phyloP scores from a whole-genome alignment of 2,113 vertebrate genomes.

The Sterrhoptilus dennistouni region DNA sequence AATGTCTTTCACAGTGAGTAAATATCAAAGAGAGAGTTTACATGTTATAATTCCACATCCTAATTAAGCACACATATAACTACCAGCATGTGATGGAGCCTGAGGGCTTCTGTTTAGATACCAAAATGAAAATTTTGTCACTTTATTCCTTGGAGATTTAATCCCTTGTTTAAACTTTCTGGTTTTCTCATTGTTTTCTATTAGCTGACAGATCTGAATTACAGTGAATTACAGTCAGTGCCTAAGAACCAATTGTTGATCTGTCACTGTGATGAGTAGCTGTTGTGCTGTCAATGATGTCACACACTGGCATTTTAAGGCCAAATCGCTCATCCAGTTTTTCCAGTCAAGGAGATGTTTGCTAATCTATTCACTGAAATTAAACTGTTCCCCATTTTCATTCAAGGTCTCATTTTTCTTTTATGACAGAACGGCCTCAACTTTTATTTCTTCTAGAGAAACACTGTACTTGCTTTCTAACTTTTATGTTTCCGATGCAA shows the following conservation, averaged over 20 bases:
- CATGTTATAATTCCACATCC: neutral
- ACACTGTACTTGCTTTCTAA: neutral
- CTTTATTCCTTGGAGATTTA: neutral
- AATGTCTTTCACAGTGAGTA: neutral
- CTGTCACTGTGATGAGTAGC: neutral
- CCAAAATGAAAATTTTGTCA: neutral
- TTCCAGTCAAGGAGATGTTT: neutral
- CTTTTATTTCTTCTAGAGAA: neutral
- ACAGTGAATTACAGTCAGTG: neutral
- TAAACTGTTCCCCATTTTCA: neutral
- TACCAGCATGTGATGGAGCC: neutral
- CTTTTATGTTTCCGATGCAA: neutral
- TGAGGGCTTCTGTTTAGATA: neutral
- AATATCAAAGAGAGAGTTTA: neutral
- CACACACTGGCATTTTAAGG: neutral
- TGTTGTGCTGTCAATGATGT: neutral
- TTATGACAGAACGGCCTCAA: accelerated
- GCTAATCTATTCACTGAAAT: neutral
- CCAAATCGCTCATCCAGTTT: neutral
- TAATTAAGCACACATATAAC: neutral
- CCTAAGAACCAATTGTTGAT: neutral
- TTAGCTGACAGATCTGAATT: neutral
- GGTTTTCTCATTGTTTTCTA: neutral
- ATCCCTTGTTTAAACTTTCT: neutral
- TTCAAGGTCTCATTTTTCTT: neutral